Percentiles rank a stretch among this genome's conserved stretches.
Conservation (phyloP, 1,140 invertebrate species). For the Scaptomyza hsui region DNA sequence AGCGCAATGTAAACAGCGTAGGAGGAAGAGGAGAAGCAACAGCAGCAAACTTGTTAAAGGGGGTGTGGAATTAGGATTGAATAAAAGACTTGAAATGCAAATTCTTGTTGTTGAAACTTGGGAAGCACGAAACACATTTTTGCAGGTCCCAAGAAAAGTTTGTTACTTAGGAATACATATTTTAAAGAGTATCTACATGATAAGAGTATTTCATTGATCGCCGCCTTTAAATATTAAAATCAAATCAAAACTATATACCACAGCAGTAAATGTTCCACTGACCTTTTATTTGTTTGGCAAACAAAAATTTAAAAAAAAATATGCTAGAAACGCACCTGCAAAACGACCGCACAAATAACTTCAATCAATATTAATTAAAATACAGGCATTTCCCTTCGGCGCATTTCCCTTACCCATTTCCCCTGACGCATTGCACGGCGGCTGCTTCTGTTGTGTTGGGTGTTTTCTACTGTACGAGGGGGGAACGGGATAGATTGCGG, state of each 20-base stretch:
- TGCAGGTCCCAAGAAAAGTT: background rate
- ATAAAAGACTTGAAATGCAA: background rate
- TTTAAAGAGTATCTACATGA: too few relatives aligned
- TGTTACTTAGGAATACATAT: background rate
- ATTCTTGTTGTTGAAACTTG: background rate
- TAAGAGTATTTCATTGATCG: too few relatives aligned
- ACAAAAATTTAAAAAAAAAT: slow-evolving; percentile 16
- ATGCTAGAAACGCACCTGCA: slow-evolving; percentile 35
- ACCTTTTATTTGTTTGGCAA: background rate
- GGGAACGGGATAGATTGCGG: background rate
- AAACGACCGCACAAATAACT: slow-evolving; percentile 42
- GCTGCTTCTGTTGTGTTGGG: slow-evolving; percentile 32
- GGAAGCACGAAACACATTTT: background rate
- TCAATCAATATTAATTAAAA: slow-evolving; percentile 82
- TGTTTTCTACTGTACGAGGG: slow-evolving; percentile 2
- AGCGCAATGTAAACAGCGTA: background rate
- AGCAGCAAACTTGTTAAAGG: background rate
- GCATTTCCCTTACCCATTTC: slow-evolving; percentile 33
- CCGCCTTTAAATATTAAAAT: too few relatives aligned
- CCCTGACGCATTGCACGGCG: slow-evolving; percentile 28
- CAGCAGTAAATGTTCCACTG: background rate
- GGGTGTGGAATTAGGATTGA: background rate
- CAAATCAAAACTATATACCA: background rate
- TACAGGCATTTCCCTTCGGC: slow-evolving; percentile 65
- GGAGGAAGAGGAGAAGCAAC: background rate